Base-by-base conservation (phyloP, 2,113 vertebrate genomes). In the Halcyon senegalensis region DNA sequence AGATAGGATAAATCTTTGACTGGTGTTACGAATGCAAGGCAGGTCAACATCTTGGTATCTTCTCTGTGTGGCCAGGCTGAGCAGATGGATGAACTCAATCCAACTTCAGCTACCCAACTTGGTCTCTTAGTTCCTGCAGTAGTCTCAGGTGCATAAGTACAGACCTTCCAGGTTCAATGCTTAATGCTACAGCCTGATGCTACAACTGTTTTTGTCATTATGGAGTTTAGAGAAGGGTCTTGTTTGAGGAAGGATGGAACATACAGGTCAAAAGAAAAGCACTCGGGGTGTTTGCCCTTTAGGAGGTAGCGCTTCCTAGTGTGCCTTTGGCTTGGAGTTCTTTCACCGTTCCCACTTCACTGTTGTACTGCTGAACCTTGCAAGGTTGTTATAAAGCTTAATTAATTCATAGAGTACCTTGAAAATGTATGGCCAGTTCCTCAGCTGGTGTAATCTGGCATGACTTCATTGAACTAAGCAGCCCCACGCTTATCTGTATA, bases 381-480 rank as follows among this genome's bases (percentile, higher is more conserved):
- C 46, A 84, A 67, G 46, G 41, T 68, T 92, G 19, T 79, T 91
- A 41, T 10, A 58, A 93, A 84, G 5, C 48, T 84, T 87, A 84
- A 90, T 96, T 93, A 90, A 89, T 87, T 70, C 64, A 51, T 87
- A 16, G 73, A 62, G 43, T 78, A 28, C 53, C 69, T 90, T 87
- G 83, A 84, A 93, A 78, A 78, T 73, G 6, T 44, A 43, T 88
- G 80, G 66, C 43, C 33, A 69, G 33, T 33, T 82, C 35, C 74
- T 91, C 44, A 95, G 73, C 39, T 87, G 68, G 59, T 60, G 18
- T 56, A 63, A 72, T 14, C 48, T 84, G 35, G 44, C 56, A 23
- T 11, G 43, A 46, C 21, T 87, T 24, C 56, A 13, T 15, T 78
- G 73, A 69, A 27, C 7, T 28, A 56, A 53, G 35, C 31, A 16